Conservation (phyloP, 2,113 vertebrate genomes). For the Percina caprodes region DNA sequence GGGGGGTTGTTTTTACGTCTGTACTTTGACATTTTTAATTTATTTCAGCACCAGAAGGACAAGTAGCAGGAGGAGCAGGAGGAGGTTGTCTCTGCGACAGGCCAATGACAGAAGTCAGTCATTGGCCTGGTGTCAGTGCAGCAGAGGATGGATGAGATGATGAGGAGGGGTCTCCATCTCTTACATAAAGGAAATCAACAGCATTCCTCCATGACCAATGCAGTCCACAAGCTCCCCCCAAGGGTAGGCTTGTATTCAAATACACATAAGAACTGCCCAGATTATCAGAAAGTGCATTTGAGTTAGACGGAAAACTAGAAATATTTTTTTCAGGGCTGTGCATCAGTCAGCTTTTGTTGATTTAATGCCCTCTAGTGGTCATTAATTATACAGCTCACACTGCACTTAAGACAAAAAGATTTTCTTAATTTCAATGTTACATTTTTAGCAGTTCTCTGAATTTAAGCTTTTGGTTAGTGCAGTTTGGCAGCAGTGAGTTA, state of each 20-base stretch:
- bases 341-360: not conserved
- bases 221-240: not conserved
- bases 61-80: not conserved
- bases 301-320: not conserved
- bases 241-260: not conserved
- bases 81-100: not conserved
- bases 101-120: too few species aligned
- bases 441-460: not conserved
- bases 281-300: not conserved
- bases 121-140: too few species aligned
- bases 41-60: not conserved
- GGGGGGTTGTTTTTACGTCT: too few species aligned
- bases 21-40: not conserved
- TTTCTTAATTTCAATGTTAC: not conserved
- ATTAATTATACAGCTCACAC: not conserved
- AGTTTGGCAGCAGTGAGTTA: too few species aligned
- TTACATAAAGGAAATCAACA: not conserved
- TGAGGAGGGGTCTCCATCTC: not conserved
- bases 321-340: not conserved
- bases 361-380: not conserved
- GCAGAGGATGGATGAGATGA: not conserved
- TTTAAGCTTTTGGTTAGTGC: too few species aligned
- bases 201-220: not conserved
- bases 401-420: not conserved
- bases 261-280: not conserved